Conservation (phyloP, 2,113 vertebrate species). For the Sapayoa aenigma region DNA sequence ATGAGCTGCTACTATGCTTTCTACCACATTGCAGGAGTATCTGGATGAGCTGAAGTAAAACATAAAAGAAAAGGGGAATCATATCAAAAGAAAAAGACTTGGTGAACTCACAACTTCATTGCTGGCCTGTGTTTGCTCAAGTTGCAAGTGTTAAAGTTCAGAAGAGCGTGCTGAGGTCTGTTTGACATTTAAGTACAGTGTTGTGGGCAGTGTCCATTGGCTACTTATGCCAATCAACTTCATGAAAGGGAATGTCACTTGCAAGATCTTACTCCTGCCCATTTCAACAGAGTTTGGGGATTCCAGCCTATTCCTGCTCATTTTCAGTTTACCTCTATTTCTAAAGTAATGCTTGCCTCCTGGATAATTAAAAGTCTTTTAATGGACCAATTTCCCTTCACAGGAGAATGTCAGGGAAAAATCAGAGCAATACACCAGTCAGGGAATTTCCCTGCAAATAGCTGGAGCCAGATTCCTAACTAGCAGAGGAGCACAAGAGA, state of each 20-base stretch:
- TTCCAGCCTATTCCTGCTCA: not conserved
- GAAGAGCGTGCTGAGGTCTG: not conserved
- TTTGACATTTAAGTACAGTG: not conserved
- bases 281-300: not conserved
- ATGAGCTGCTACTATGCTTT: not conserved
- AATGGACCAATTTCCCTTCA: fast-evolving
- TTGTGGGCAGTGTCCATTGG: not conserved
- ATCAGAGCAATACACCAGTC: not conserved
- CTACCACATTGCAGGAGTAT: not conserved
- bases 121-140: not conserved
- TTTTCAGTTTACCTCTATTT: not conserved
- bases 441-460: not conserved
- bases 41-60: not conserved
- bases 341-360: not conserved
- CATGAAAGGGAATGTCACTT: not conserved
- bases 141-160: not conserved
- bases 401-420: not conserved
- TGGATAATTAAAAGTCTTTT: not conserved
- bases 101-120: not conserved
- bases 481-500: not conserved
- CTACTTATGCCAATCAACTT: not conserved
- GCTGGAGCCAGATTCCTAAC: not conserved
- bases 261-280: not conserved
- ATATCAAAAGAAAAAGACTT: not conserved
- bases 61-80: not conserved